Conservation (phyloP, 2,888 invertebrate genomes). For the Boloria euphrosyne region DNA sequence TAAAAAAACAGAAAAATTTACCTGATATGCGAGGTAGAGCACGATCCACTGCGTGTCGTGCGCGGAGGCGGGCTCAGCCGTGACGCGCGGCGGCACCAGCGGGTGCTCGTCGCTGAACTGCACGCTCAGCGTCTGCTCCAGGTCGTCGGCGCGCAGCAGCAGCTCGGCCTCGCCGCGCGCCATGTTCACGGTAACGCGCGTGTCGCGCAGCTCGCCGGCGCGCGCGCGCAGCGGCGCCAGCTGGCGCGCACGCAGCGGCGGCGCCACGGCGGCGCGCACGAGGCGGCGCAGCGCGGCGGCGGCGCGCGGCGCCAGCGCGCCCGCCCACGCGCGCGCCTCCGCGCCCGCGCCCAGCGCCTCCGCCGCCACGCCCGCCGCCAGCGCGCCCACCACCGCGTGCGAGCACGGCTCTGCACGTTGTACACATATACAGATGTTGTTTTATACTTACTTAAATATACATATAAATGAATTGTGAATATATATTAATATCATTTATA, state of each 20-base stretch:
- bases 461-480: no score
- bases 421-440: no score
- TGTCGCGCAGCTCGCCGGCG: conserved; percentile 36
- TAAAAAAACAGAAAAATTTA: no score
- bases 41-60: conserved; percentile 80
- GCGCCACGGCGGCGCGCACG: conserved; percentile 41
- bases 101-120: conserved; percentile 92
- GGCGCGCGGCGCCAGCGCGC: conserved; percentile 82
- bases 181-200: conserved; percentile 26
- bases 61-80: conserved; percentile 35
- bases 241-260: conserved; percentile 59
- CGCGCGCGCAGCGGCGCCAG: conserved; percentile 33
- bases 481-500: no score
- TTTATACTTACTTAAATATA: no score
- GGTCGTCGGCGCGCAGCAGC: conserved; percentile 91
- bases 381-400: conserved; percentile 72
- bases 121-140: conserved; percentile 89
- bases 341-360: conserved; percentile 81
- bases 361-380: conserved; percentile 85
- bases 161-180: conserved; percentile 87
- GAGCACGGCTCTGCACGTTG: conserved; percentile 27
- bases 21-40: conserved; percentile 94
- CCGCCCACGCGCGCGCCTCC: conserved; percentile 87
- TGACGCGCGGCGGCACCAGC: conserved; percentile 83
- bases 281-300: conserved; percentile 89